Evolutionary conservation across 1,140 invertebrate species (phyloP).

Genomic region (Pachyrhynchus sulphureomaculatus): DNA sequence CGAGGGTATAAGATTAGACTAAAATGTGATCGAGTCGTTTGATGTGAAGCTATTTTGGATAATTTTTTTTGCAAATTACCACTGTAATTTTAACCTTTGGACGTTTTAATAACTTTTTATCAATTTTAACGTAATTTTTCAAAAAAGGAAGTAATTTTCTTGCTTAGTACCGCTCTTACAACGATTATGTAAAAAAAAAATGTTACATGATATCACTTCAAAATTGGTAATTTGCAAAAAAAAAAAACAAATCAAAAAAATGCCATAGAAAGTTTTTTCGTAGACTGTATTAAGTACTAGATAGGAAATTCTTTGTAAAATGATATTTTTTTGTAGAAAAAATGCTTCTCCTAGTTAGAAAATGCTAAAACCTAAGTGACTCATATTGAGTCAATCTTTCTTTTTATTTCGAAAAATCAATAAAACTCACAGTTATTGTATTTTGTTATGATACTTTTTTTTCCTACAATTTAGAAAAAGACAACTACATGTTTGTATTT

Average conservation of each 20-base stretch:
- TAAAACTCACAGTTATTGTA: neutral
- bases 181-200: neutral
- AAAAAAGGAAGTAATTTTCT: neutral
- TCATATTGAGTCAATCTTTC: slow-evolving; percentile 14
- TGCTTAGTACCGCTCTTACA: too few relatives aligned
- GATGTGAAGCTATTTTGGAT: neutral
- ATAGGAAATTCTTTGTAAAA: neutral
- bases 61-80: too few relatives aligned
- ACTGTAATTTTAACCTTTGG: too few relatives aligned
- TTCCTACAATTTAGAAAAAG: too few relatives aligned
- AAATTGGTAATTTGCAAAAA: neutral
- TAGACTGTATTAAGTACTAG: neutral
- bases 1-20: neutral
- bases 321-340: neutral
- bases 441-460: neutral
- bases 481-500: too few relatives aligned
- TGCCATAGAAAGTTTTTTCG: neutral
- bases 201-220: too few relatives aligned
- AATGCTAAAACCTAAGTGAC: neutral
- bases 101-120: too few relatives aligned
- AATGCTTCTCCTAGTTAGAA: slow-evolving; percentile 9
- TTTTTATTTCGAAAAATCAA: neutral
- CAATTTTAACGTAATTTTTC: too few relatives aligned
- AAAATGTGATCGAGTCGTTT: neutral
- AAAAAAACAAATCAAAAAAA: neutral